Percentiles rank a stretch among this genome's conserved stretches.
Conservation (phyloP, 1,140 invertebrate genomes). For the Heterodera schachtii region DNA sequence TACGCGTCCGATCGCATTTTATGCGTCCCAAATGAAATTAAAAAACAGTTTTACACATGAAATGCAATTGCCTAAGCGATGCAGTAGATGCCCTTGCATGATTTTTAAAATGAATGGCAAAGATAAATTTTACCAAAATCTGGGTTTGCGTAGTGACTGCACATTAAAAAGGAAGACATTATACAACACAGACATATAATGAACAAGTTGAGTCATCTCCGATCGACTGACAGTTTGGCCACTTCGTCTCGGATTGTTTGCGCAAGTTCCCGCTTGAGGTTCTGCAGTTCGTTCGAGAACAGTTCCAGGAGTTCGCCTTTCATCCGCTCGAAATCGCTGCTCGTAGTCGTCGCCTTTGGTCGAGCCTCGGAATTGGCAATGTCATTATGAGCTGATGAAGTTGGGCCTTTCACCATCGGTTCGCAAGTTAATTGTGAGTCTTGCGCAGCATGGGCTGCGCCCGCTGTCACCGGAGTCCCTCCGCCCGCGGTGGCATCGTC, state of each 20-base stretch:
- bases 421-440: neutral
- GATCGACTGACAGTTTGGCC: constrained; percentile 6
- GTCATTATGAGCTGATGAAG: neutral
- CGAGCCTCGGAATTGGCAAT: neutral
- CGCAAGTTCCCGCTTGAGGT: constrained; percentile 1
- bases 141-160: no score
- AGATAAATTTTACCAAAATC: no score
- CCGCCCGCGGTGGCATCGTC: neutral
- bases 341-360: constrained; percentile 9
- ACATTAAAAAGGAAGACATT: no score
- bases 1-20: no score
- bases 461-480: neutral
- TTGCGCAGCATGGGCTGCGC: neutral
- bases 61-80: no score
- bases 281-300: constrained; percentile 10
- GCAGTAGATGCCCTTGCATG: no score
- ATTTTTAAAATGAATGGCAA: no score
- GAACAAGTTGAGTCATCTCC: neutral
- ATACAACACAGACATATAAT: no score
- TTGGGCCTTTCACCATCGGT: neutral
- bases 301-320: constrained; percentile 18
- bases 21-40: no score
- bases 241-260: constrained; percentile 14
- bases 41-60: no score
- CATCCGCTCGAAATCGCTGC: constrained; percentile 9